Evolutionary conservation across 2,888 invertebrate species (phyloP), one percentile per base, ranked within the genome.

Genomic region (Gortyna flavago): DNA sequence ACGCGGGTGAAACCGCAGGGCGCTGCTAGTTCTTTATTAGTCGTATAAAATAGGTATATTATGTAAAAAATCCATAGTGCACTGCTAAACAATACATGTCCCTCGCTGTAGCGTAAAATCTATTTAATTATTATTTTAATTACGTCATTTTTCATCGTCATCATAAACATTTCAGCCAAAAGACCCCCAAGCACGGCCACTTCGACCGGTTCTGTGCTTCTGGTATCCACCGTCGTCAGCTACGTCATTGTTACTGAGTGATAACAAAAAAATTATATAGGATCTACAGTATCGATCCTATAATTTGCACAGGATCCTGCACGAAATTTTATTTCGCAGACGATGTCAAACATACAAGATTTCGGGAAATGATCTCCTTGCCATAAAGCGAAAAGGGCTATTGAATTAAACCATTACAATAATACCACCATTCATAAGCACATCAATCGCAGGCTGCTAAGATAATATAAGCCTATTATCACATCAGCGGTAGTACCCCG

Each of bases 391-490:
- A 73, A 64, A 74, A 64, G 48, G 21, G 35, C 68, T 70, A 64
- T 83, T 70, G 74, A 83, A 85, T 81, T 75, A 86, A 68, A 65
- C 64, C 67, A 79, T 84, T 82, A 82, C 70, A 85, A 84, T 86
- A 88, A 87, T 83, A 81, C 75, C 6, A 51, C 74, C 77, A 79
- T 85, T 86, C 81, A 78, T 77, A 85, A 68, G 80, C 87, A 76
- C 85, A 87, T 87, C 81, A 86, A 86, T 83, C 77, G 81, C 85
- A 88, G 80, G 62, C 64, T 32, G 61, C 72, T 79, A 84, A 80
- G 78, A 77, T 87, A 85, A 76, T 87, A 85, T 80, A 87, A 84
- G 85, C 80, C 82, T 89, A 84, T 87, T 87, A 87, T 84, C 84
- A 85, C 82, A 87, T 69, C 75, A 79, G 41, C 51, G 62, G 77